Evolutionary conservation across 2,797 vertebrate species (phyloP).

Genomic region (Hypotaenidia okinawae): DNA sequence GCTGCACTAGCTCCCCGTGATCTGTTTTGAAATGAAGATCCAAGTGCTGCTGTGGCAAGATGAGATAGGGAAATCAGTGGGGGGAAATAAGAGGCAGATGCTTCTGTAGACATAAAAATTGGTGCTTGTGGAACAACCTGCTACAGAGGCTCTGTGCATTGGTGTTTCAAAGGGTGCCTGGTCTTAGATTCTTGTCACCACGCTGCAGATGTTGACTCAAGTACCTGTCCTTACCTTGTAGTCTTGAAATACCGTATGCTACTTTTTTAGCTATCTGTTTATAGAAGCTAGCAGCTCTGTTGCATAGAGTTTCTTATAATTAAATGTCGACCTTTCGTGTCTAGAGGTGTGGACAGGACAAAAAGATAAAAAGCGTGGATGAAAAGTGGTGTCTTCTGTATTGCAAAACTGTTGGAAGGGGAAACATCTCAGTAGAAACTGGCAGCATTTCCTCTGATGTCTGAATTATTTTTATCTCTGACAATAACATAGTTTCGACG

Average conservation of each 20-base stretch:
- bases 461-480: background rate
- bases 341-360: background rate
- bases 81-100: background rate
- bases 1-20: accelerated
- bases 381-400: background rate
- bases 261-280: background rate
- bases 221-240: background rate
- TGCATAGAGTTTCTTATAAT: background rate
- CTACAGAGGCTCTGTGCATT: background rate
- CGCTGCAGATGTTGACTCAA: background rate
- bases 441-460: background rate
- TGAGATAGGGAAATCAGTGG: background rate
- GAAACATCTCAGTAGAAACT: background rate
- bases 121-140: background rate
- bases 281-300: background rate
- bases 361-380: background rate
- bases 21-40: background rate
- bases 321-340: background rate
- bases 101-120: background rate
- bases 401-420: background rate
- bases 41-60: background rate
- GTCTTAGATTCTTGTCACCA: background rate
- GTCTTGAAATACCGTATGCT: background rate
- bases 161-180: background rate
- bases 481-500: background rate